Conservation (phyloP, 1,140 invertebrate genomes). For the Calosoma granatense region DNA sequence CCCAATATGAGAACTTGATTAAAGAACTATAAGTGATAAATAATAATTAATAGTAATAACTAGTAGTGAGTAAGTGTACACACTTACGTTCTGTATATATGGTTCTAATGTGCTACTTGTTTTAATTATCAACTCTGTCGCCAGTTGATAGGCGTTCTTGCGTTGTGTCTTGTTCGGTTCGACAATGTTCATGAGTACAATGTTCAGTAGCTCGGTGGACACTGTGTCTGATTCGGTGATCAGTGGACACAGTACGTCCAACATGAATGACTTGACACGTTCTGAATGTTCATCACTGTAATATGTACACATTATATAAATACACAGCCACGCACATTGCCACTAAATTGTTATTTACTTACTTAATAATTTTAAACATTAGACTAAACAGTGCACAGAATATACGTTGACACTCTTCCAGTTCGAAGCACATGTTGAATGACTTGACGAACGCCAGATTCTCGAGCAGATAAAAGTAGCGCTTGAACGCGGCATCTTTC, state of each 20-base stretch:
- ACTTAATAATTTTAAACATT: slow-evolving; percentile 97
- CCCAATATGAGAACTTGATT: slow-evolving; percentile 89
- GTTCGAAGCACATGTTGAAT: slow-evolving; percentile 97
- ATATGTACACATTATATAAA: slow-evolving; percentile 20
- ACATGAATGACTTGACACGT: slow-evolving; percentile 93
- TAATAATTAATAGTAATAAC: not conserved
- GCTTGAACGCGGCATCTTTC: slow-evolving; percentile 93
- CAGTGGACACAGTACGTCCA: slow-evolving; percentile 87
- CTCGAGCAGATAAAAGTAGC: slow-evolving; percentile 93
- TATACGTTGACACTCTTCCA: slow-evolving; percentile 95
- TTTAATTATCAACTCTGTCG: slow-evolving; percentile 84
- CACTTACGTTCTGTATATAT: slow-evolving; percentile 85
- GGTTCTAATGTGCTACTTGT: slow-evolving; percentile 86
- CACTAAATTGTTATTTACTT: slow-evolving; percentile 33
- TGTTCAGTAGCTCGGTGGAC: slow-evolving; percentile 86
- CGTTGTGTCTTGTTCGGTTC: slow-evolving; percentile 89
- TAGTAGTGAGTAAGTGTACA: not conserved
- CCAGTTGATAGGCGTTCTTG: slow-evolving; percentile 82
- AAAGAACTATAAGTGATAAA: slow-evolving; percentile 63
- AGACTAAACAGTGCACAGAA: slow-evolving; percentile 88
- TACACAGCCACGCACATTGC: not conserved
- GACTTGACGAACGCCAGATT: slow-evolving; percentile 97
- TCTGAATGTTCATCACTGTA: slow-evolving; percentile 87
- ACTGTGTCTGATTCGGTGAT: slow-evolving; percentile 93
- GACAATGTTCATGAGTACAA: slow-evolving; percentile 89